phyloP scores from a whole-genome alignment of 1,140 invertebrate genomes.

The Ceratosolen solmsi region DNA sequence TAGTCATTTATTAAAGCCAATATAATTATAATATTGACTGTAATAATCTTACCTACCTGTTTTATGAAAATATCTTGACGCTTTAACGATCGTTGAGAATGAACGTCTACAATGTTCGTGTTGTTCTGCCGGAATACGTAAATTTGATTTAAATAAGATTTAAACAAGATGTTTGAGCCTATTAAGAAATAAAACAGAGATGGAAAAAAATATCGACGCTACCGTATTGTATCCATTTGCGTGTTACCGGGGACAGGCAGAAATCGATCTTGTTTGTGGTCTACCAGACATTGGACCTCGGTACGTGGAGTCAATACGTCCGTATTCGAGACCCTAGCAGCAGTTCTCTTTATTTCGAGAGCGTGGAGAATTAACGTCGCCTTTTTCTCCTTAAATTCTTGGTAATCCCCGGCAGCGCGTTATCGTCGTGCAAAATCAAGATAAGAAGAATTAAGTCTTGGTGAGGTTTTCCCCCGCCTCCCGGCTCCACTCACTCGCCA shows the following conservation, averaged over 20 bases:
- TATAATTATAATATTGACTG: too few relatives aligned
- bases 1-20: too few relatives aligned
- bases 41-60: too few relatives aligned
- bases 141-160: too few relatives aligned
- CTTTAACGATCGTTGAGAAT: too few relatives aligned
- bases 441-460: conserved; percentile 34
- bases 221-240: not conserved
- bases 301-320: not conserved
- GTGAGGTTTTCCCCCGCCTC: not conserved
- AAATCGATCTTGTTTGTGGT: conserved; percentile 58
- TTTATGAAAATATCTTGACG: too few relatives aligned
- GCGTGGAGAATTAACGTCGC: conserved; percentile 29
- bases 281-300: conserved; percentile 30
- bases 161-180: too few relatives aligned
- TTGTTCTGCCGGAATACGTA: too few relatives aligned
- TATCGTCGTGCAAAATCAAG: conserved; percentile 24
- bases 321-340: not conserved
- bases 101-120: too few relatives aligned
- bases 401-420: conserved; percentile 23
- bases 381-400: conserved; percentile 26
- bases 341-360: conserved; percentile 20
- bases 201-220: too few relatives aligned
- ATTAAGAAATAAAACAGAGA: too few relatives aligned
- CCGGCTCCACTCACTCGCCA: conserved; percentile 7
- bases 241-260: not conserved